A percentile compares a stretch with the other conserved stretches of the same genome.
These are phyloP conservation scores for Pinctada fucata DNA, from an alignment of 2,888 invertebrate species.

Conservation along the genomic window DNA sequence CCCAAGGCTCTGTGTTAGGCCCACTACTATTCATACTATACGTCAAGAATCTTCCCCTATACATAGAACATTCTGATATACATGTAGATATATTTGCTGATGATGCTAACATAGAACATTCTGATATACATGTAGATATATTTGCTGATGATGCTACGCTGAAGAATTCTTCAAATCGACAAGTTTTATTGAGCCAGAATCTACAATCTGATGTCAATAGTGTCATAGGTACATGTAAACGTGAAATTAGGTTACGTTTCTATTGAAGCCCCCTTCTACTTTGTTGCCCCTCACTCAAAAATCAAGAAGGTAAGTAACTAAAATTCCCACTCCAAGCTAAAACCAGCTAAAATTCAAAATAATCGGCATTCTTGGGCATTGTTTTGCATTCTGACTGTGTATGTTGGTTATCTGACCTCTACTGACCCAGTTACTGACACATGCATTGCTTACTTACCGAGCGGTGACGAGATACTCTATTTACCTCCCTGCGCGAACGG, in stretches of 20 bases:
- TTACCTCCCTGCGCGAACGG: conserved; percentile 3
- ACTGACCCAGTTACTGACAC: not conserved
- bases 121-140: too few species aligned
- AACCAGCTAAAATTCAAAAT: conserved; percentile 1
- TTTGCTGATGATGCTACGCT: too few species aligned
- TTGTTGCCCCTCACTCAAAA: not conserved
- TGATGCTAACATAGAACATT: too few species aligned
- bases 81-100: too few species aligned
- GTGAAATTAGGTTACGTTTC: too few species aligned
- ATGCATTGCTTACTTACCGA: not conserved
- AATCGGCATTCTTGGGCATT: not conserved
- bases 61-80: too few species aligned
- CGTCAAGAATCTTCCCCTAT: too few species aligned
- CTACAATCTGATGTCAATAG: too few species aligned
- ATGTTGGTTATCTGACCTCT: not conserved
- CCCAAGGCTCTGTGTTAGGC: too few species aligned
- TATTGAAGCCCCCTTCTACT: not conserved
- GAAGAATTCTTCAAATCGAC: too few species aligned
- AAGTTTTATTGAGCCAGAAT: too few species aligned
- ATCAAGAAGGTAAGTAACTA: conserved; percentile 1
- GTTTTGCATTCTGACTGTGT: not conserved
- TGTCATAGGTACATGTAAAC: not conserved
- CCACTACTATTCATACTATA: too few species aligned
- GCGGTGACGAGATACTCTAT: not conserved
- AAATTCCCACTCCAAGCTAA: not conserved